Evolutionary conservation across 2,797 vertebrate genomes (phyloP).

Genomic region (Gymnodraco acuticeps): DNA sequence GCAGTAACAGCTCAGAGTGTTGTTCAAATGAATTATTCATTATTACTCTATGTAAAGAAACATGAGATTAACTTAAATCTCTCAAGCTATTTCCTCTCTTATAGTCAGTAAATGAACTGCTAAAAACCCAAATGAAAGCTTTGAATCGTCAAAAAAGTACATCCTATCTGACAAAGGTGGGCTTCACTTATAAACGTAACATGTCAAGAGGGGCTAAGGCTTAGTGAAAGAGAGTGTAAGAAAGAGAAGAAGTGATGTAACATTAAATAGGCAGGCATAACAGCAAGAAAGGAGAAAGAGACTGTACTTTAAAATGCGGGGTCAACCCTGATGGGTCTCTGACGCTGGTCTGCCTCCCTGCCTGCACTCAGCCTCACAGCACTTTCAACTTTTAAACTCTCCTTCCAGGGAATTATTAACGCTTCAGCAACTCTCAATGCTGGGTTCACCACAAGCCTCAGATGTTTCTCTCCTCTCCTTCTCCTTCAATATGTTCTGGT

Average conservation of each 20-base stretch:
- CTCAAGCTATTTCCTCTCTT: constrained; percentile 20
- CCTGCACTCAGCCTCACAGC: constrained; percentile 44
- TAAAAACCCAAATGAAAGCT: constrained; percentile 3
- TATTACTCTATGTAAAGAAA: constrained; percentile 32
- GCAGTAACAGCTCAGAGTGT: constrained; percentile 6
- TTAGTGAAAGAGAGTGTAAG: background rate
- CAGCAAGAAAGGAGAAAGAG: constrained; percentile 24
- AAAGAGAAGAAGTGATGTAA: constrained; percentile 45
- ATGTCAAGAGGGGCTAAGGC: background rate
- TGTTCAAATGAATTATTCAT: no score
- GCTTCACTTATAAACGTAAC: background rate
- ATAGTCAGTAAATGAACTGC: constrained; percentile 9
- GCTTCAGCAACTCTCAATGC: constrained; percentile 51
- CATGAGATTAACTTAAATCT: constrained; percentile 35
- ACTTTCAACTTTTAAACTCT: constrained; percentile 60
- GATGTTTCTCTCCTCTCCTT: constrained; percentile 16
- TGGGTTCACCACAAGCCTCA: constrained; percentile 24
- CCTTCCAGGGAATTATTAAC: constrained; percentile 56
- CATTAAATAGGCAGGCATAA: constrained; percentile 35
- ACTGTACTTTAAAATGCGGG: constrained; percentile 39
- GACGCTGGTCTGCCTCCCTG: constrained; percentile 23
- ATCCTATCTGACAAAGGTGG: background rate
- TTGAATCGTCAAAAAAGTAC: background rate
- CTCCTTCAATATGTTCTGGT: constrained; percentile 4
- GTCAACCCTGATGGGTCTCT: constrained; percentile 44